phyloP scores from a whole-genome alignment of 2,888 invertebrate genomes.

The Apomyelois bistriatella region DNA sequence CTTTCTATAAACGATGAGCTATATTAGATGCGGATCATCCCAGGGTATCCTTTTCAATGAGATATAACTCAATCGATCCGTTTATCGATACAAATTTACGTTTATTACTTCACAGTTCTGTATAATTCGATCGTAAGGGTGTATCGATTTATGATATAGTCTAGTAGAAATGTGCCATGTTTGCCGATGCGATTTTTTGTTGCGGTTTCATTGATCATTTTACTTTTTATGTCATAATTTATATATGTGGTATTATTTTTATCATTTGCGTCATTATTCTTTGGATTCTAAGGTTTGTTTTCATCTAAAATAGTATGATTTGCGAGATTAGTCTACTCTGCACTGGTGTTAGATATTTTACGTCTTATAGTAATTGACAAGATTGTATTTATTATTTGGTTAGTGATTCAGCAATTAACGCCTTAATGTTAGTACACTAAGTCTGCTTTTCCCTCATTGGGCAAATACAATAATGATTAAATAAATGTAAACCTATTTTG shows the following conservation, averaged over 20 bases:
- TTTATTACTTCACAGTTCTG: constrained; percentile 35
- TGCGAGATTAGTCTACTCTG: too few relatives aligned
- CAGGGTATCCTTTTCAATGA: constrained; percentile 46
- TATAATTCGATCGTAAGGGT: constrained; percentile 14
- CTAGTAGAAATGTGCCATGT: neutral
- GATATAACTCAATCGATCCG: constrained; percentile 57
- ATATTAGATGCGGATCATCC: constrained; percentile 56
- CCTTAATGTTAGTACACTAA: too few relatives aligned
- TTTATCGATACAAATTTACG: constrained; percentile 43
- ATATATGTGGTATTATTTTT: neutral
- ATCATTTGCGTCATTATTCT: too few relatives aligned
- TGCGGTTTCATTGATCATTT: neutral
- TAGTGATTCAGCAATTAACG: too few relatives aligned
- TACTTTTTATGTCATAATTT: neutral
- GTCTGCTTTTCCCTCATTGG: too few relatives aligned
- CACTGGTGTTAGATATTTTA: too few relatives aligned
- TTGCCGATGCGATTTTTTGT: neutral
- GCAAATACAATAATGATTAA: too few relatives aligned
- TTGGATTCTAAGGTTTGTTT: too few relatives aligned
- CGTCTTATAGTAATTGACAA: too few relatives aligned
- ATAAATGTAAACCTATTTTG: too few relatives aligned
- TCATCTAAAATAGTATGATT: too few relatives aligned
- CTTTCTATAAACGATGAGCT: constrained; percentile 50
- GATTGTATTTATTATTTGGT: too few relatives aligned
- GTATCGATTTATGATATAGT: constrained; percentile 16